Evolutionary conservation across 2,888 invertebrate species (phyloP), one percentile per base, ranked within the genome.

Genomic region (Conchocele bisecta): DNA sequence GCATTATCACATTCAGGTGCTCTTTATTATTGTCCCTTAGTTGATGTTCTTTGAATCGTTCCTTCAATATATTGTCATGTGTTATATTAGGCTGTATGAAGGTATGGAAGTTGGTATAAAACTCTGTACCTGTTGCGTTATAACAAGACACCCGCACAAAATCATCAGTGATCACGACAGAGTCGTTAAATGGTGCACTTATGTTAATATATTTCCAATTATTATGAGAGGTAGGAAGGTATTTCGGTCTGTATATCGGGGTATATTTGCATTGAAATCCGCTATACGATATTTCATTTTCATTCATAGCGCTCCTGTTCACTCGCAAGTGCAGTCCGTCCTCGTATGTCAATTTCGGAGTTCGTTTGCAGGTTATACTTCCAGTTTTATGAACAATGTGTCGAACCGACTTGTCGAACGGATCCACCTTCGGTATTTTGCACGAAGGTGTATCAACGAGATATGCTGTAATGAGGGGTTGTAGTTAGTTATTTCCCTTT

Each of bases 1-100:
- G 91, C 33, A 97, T 92, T 73, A 97, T 92, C 0, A 98, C 93
- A 80, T 95, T 96, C 20, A 94, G 90, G 1, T 65, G 77, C 20
- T 88, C 86, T n/a, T 79, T 82, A 0, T 81, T 72, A 15, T 74
- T 66, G 24, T 68, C 58, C 9, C 44, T 66, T 1, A 61, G 41
- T 1, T 64, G 42, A 50, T 82, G 81, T 20, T 66, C 69, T 31
- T 56, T 57, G 26, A 71, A 69, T 6, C 44, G 60, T 22, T 71
- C 64, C 9, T 68, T 53, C 26, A 65, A 69, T 3, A 59, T 44
- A 13, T 63, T 63, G 46, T 82, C 83, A 7, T 78, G 63, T 2
- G 76, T 58, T 24, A 69, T 61, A 39, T 86, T 86, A 13, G 75
- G 79, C 22, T 83, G 71, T 13, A 89, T 77, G 39, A 86, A 82